These are phyloP conservation scores for Acanthaster planci DNA, from an alignment of 35 echinoderm and acorn worm species.

Conservation along the genomic window DNA sequence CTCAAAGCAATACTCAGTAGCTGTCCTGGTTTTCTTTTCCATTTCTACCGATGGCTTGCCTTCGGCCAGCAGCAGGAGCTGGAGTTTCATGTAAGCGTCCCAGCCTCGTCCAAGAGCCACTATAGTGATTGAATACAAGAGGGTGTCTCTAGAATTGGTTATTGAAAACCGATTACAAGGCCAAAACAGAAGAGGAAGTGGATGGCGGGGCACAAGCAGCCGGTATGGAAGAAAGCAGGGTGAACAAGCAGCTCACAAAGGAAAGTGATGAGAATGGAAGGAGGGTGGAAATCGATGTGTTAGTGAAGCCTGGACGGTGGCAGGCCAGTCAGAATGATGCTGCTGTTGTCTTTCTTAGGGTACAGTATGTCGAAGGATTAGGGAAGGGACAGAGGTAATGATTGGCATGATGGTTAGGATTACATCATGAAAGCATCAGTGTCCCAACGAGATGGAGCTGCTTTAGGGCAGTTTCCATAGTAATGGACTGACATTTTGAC, in stretches of 20 bases:
- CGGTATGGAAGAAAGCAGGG: not conserved
- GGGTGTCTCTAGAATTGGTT: conserved; percentile 8
- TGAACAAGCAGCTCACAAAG: not conserved
- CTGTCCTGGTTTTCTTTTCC: too few relatives aligned
- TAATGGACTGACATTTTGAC: too few relatives aligned
- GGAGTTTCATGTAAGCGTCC: too few relatives aligned
- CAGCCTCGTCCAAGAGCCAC: too few relatives aligned
- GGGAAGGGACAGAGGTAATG: too few relatives aligned
- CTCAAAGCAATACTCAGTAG: conserved; percentile 3
- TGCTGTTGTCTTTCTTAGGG: not conserved
- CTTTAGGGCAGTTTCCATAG: too few relatives aligned
- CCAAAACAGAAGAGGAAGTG: conserved; percentile 21
- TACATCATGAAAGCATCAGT: too few relatives aligned
- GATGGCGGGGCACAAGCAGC: not conserved
- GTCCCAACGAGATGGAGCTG: too few relatives aligned
- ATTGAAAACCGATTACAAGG: conserved; percentile 23
- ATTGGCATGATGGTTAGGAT: too few relatives aligned
- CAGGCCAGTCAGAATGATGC: not conserved
- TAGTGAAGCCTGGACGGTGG: conserved; percentile 8
- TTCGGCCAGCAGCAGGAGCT: too few relatives aligned
- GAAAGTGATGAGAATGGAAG: not conserved
- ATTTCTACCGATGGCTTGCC: too few relatives aligned
- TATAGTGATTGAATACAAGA: conserved; percentile 10
- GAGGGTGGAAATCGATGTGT: conserved; percentile 5
- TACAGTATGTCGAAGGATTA: not conserved